These are phyloP conservation scores for Drosophila tristis DNA, from an alignment of 1,140 invertebrate species.

Conservation along the genomic window DNA sequence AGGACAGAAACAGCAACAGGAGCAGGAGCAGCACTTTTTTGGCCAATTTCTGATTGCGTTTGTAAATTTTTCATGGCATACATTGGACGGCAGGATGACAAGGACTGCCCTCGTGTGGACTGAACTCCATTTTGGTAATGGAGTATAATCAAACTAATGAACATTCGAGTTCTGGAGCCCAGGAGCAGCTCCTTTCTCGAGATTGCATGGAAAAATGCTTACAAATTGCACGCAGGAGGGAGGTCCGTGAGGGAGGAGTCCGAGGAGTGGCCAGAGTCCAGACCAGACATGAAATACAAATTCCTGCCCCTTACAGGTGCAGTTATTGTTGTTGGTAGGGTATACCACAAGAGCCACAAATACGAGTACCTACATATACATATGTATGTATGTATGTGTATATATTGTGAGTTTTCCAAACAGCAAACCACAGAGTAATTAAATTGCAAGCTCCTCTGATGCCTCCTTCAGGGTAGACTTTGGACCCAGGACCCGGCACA, in stretches of 20 bases:
- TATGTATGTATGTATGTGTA: background rate
- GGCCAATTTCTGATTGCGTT: slow-evolving; percentile 25
- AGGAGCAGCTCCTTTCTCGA: background rate
- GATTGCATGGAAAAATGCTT: slow-evolving; percentile 21
- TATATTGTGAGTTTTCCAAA: slow-evolving; percentile 24
- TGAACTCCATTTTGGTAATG: slow-evolving; percentile 45
- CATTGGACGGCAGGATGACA: slow-evolving; percentile 2
- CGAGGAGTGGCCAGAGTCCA: slow-evolving; percentile 2
- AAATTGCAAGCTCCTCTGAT: slow-evolving; percentile 60
- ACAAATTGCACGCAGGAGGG: slow-evolving; percentile 36
- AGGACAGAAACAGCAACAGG: no score
- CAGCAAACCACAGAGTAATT: slow-evolving; percentile 66
- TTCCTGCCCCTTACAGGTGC: slow-evolving; percentile 31
- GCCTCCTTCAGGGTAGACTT: slow-evolving; percentile 10
- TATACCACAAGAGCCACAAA: slow-evolving; percentile 29
- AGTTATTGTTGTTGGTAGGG: background rate
- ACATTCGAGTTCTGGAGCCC: slow-evolving; percentile 10
- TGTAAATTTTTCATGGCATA: slow-evolving; percentile 57
- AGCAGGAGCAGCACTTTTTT: background rate
- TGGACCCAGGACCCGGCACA: slow-evolving; percentile 4
- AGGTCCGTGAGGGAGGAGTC: slow-evolving; percentile 1
- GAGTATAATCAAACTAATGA: slow-evolving; percentile 75
- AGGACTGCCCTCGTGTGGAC: background rate
- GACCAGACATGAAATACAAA: slow-evolving; percentile 28
- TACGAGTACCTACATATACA: slow-evolving; percentile 7